Percentiles rank a stretch among this genome's conserved stretches.
Evolutionary conservation across 1,140 invertebrate genomes (phyloP).

Genomic region (Metaphire vulgaris): DNA sequence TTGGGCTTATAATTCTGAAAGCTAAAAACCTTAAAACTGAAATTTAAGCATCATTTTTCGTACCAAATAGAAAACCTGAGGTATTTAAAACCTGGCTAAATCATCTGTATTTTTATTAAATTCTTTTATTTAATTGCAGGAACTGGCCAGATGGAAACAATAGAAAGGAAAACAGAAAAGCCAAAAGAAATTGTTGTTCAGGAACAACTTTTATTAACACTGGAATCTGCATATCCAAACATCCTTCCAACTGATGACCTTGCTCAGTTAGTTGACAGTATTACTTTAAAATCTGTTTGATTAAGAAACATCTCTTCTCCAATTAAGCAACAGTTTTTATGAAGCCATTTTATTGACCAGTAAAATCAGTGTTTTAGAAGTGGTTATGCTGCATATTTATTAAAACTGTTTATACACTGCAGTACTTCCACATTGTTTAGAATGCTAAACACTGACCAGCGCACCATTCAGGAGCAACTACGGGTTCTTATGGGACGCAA

Average conservation of each 20-base stretch:
- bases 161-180: constrained; percentile 41
- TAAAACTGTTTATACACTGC: too few species aligned
- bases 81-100: too few species aligned
- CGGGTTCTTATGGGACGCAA: constrained; percentile 72
- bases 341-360: too few species aligned
- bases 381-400: too few species aligned
- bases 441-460: constrained; percentile 10
- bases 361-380: too few species aligned
- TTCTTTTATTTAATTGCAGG: background rate
- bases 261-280: constrained; percentile 65
- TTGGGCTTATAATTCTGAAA: too few species aligned
- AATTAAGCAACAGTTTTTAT: too few species aligned
- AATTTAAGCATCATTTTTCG: background rate
- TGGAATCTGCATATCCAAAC: constrained; percentile 96
- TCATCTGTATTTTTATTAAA: too few species aligned
- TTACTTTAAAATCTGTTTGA: too few species aligned
- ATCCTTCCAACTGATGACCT: constrained; percentile 83
- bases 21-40: constrained; percentile 5
- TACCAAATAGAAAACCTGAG: too few species aligned
- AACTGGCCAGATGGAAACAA: background rate
- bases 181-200: constrained; percentile 52
- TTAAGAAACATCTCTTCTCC: too few species aligned
- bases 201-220: constrained; percentile 84
- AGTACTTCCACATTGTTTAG: too few species aligned
- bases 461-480: constrained; percentile 64